Conservation (phyloP, 2,888 invertebrate genomes). For the Apamea crenata region DNA sequence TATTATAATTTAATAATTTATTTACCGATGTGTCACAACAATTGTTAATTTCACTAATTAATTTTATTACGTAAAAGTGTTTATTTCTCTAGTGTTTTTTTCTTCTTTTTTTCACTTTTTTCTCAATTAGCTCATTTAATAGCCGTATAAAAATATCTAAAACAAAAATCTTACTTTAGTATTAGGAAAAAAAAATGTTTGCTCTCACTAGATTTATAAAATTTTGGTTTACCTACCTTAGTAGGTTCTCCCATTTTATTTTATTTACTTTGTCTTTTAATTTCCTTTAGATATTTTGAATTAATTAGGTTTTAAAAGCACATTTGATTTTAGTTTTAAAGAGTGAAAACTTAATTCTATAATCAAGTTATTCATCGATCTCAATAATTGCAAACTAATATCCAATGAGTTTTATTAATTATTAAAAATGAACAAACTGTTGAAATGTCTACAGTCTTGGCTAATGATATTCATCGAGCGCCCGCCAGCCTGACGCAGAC, state of each 20-base stretch:
- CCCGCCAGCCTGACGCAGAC: not conserved
- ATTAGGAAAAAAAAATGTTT: not conserved
- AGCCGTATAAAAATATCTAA: not conserved
- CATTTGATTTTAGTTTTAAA: not conserved
- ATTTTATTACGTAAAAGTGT: not conserved
- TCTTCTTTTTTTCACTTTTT: too few species aligned
- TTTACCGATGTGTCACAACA: not conserved
- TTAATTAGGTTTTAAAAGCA: not conserved
- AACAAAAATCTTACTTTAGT: not conserved
- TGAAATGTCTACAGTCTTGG: not conserved
- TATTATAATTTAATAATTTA: slow-evolving; percentile 26
- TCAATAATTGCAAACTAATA: not conserved
- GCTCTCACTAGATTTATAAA: too few species aligned
- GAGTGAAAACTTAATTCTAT: not conserved
- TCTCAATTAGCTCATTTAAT: not conserved
- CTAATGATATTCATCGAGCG: not conserved
- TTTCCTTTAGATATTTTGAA: not conserved
- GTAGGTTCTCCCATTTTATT: not conserved
- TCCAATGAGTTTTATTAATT: not conserved
- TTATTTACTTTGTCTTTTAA: not conserved
- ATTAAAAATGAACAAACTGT: not conserved
- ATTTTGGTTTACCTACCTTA: not conserved
- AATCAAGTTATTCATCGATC: not conserved
- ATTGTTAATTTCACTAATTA: slow-evolving; percentile 24
- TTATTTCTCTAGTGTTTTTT: too few species aligned